Percentiles rank a stretch among this genome's conserved stretches.
These are phyloP conservation scores for Apodemia duryi DNA, from an alignment of 2,888 invertebrate species.

Conservation along the genomic window DNA sequence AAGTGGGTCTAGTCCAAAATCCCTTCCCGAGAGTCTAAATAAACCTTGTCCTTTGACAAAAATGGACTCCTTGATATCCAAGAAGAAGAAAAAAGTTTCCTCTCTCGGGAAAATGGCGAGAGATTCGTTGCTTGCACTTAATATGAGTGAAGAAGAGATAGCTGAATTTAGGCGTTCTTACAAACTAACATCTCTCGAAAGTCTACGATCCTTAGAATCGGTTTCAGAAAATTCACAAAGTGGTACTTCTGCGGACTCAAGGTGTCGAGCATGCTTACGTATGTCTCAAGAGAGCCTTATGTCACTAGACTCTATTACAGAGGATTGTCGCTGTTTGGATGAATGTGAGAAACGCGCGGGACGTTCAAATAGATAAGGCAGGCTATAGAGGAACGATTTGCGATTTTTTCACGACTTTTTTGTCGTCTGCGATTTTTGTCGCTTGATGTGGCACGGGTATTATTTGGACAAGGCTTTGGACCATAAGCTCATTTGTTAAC, in stretches of 20 bases:
- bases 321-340: constrained; percentile 59
- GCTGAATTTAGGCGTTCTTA: constrained; percentile 65
- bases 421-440: constrained; percentile 7
- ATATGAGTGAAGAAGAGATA: constrained; percentile 72
- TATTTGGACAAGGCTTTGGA: constrained; percentile 13
- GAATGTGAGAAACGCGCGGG: constrained; percentile 47
- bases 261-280: constrained; percentile 60
- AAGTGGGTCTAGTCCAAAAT: constrained; percentile 69
- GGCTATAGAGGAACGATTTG: not conserved
- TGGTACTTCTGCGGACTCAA: constrained; percentile 62
- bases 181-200: constrained; percentile 67
- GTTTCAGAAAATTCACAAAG: constrained; percentile 70
- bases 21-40: constrained; percentile 64
- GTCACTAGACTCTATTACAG: constrained; percentile 68
- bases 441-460: constrained; percentile 20
- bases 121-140: constrained; percentile 65
- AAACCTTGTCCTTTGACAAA: constrained; percentile 58
- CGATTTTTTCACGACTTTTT: constrained; percentile 5
- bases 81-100: constrained; percentile 65
- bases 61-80: constrained; percentile 50
- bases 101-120: constrained; percentile 70
- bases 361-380: constrained; percentile 51
- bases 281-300: constrained; percentile 70
- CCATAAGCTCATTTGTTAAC: constrained; percentile 10
- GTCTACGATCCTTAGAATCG: constrained; percentile 62